Percentiles rank a stretch among this genome's conserved stretches.
Conservation (phyloP, 2,113 vertebrate genomes). For the Drymodes brunneopygia region DNA sequence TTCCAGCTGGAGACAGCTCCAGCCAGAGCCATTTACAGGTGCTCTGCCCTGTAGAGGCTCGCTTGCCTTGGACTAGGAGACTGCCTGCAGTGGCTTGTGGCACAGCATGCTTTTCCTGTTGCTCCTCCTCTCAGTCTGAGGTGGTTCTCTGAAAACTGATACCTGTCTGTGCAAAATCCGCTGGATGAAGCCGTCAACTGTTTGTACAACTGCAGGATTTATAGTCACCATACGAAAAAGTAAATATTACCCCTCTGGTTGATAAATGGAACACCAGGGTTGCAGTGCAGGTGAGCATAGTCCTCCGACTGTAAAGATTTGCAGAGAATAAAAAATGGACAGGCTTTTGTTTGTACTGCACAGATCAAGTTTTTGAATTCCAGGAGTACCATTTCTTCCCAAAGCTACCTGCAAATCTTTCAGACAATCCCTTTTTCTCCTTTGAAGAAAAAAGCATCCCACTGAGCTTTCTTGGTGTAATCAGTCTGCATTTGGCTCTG, state of each 20-base stretch:
- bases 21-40: fast-evolving
- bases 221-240: background rate
- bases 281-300: background rate
- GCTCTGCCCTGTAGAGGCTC: background rate
- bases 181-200: background rate
- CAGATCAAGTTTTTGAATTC: background rate
- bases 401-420: background rate
- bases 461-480: background rate
- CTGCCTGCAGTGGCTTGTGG: background rate
- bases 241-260: background rate
- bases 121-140: background rate
- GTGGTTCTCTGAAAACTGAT: background rate
- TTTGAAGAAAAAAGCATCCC: background rate
- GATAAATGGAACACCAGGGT: background rate
- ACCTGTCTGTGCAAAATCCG: background rate
- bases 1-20: background rate
- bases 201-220: background rate
- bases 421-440: background rate
- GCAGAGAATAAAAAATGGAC: background rate
- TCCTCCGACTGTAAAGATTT: background rate
- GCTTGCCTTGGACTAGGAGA: background rate
- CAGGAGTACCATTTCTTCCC: background rate
- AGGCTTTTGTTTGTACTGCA: background rate
- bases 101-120: background rate
- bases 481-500: background rate